Base-by-base conservation (phyloP, 1,140 invertebrate genomes). In the Hestina assimilis region DNA sequence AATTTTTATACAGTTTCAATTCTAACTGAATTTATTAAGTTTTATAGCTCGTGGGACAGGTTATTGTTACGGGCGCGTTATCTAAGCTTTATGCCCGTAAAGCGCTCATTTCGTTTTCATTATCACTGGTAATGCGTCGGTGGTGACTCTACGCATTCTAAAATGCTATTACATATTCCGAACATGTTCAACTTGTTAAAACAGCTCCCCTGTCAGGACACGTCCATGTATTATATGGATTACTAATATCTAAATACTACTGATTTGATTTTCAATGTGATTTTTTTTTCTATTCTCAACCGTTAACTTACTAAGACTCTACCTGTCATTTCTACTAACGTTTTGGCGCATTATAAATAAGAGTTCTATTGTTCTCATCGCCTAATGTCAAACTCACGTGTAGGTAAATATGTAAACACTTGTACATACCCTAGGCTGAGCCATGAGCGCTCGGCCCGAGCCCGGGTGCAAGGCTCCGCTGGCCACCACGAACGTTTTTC, bases 391-490 rank as follows among this genome's bases (percentile, higher is more conserved):
- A 45, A 56, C 47, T 63, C 56, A 52, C 52, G 46, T 50, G 53
- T 23, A 19, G 58, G 9, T 26, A 43, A 62, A 66, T 26, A 26
- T 28, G 24, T 35, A 35, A 23, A 56, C 51, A 57, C 54, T 54
- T 50, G 75, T 89, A 89, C 89, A 66, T 89, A 89, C 89, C 87
- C 89, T 89, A 83, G 89, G 87, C 83, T 89, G 89, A 89, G 89
- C 89, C 89, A 89, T 89, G 75, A 83, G 81, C 81, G 85, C 83
- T 88, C 84, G 83, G 73, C 83, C 84, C 84, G 85, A 87, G 84
- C 84, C 84, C 81, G 87, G 85, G 82, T 86, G 83, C 75, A 87
- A 73, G 73, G 87, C 79, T 86, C 83, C 84, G 77, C 85, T 89
- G 83, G 87, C 87, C 85, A 89, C 87, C 79, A 86, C 84, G 84